Conservation (phyloP, 2,797 vertebrate genomes). For the Darevskia nairensis region DNA sequence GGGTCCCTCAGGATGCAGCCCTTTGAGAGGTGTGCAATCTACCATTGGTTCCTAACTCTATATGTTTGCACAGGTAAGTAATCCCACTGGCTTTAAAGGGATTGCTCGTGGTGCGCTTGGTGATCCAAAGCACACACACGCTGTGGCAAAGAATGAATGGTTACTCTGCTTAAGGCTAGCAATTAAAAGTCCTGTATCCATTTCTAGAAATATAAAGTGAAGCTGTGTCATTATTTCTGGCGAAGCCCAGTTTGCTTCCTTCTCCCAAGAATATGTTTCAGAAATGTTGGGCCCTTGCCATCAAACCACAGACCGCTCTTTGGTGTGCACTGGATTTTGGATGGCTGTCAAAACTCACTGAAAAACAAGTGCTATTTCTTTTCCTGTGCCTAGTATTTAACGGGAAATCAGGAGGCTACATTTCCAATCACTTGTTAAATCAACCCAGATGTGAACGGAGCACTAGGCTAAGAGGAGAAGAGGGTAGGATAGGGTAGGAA, state of each 20-base stretch:
- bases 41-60: not conserved
- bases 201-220: slow-evolving; percentile 57
- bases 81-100: slow-evolving; percentile 18
- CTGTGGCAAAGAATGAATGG: slow-evolving; percentile 52
- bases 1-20: not conserved
- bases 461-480: slow-evolving; percentile 49
- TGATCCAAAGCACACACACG: not conserved
- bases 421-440: slow-evolving; percentile 85
- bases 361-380: slow-evolving; percentile 88
- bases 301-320: slow-evolving; percentile 77
- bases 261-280: slow-evolving; percentile 69
- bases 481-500: slow-evolving; percentile 61
- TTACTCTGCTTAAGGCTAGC: slow-evolving; percentile 55
- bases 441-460: slow-evolving; percentile 79
- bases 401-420: slow-evolving; percentile 84
- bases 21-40: slow-evolving; percentile 3
- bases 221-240: slow-evolving; percentile 48
- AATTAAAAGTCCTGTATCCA: slow-evolving; percentile 67
- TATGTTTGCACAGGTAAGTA: slow-evolving; percentile 27
- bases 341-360: slow-evolving; percentile 80
- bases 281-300: slow-evolving; percentile 79
- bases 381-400: slow-evolving; percentile 84
- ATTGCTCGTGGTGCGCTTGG: slow-evolving; percentile 9
- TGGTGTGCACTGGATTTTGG: slow-evolving; percentile 79
- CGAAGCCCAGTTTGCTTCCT: slow-evolving; percentile 70